A percentile compares a stretch with the other conserved stretches of the same genome.
Evolutionary conservation across 2,113 vertebrate genomes (phyloP).

Genomic region (Prolemur simus): DNA sequence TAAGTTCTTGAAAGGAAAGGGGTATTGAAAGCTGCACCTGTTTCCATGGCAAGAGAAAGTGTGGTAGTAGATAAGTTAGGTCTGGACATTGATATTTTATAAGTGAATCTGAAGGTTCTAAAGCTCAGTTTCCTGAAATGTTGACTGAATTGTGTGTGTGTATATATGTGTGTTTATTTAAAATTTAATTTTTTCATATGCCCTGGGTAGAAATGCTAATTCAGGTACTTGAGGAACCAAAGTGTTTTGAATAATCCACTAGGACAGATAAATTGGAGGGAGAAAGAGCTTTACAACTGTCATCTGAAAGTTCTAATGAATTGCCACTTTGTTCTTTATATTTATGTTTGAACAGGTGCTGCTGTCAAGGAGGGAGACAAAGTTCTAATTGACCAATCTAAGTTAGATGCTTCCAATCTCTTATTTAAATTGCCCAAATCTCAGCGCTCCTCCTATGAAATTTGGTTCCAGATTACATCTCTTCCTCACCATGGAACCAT

Average conservation of each 20-base stretch:
- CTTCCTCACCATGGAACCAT: slow-evolving; percentile 89
- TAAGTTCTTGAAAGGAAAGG: slow-evolving; percentile 29
- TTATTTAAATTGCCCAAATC: slow-evolving; percentile 87
- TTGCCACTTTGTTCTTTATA: neutral
- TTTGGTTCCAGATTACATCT: slow-evolving; percentile 91
- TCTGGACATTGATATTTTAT: neutral
- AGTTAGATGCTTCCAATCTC: slow-evolving; percentile 92
- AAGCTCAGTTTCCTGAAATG: neutral
- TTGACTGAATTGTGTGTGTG: neutral
- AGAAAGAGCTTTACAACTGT: neutral
- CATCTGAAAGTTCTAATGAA: slow-evolving; percentile 23
- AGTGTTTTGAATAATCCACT: neutral
- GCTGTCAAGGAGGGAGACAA: slow-evolving; percentile 88
- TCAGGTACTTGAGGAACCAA: neutral
- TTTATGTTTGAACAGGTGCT: slow-evolving; percentile 82
- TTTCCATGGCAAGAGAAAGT: neutral
- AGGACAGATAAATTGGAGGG: neutral
- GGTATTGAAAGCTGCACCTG: neutral
- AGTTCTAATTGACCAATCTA: slow-evolving; percentile 87
- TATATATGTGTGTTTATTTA: neutral
- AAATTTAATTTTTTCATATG: neutral
- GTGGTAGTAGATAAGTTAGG: neutral
- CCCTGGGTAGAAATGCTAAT: neutral
- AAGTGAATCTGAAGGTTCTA: neutral
- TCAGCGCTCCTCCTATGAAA: slow-evolving; percentile 87